Conservation (phyloP, 2,888 invertebrate genomes). For the Caenorhabditis sulstoni region DNA sequence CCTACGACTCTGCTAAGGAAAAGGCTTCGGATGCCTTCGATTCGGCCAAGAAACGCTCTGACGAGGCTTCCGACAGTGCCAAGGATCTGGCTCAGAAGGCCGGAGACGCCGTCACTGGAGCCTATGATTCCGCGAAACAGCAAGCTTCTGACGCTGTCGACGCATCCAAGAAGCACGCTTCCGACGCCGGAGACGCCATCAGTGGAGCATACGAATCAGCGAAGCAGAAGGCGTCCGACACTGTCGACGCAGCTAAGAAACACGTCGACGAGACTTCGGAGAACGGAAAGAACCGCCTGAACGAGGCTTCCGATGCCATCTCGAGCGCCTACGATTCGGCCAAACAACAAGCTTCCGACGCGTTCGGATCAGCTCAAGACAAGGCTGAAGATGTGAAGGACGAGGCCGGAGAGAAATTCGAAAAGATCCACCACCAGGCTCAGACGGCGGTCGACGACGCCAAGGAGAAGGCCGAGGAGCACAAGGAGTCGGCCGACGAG, state of each 20-base stretch:
- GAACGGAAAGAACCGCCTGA: not conserved
- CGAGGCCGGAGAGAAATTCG: constrained; percentile 46
- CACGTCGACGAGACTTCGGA: not conserved
- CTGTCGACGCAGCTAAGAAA: constrained; percentile 11
- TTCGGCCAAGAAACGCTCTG: constrained; percentile 12
- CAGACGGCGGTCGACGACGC: constrained; percentile 35
- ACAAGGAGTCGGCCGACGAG: not conserved
- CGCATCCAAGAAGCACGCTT: constrained; percentile 2
- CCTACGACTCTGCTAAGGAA: constrained; percentile 14
- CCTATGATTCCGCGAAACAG: constrained; percentile 39
- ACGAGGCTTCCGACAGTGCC: constrained; percentile 1
- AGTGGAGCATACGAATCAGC: constrained; percentile 5
- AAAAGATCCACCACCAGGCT: constrained; percentile 32
- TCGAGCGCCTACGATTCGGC: constrained; percentile 14
- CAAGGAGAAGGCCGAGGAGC: constrained; percentile 11
- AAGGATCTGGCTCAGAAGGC: too few species aligned
- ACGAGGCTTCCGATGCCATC: constrained; percentile 2
- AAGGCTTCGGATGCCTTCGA: constrained; percentile 21
- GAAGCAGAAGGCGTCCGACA: constrained; percentile 16
- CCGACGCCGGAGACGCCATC: not conserved
- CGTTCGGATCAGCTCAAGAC: constrained; percentile 26
- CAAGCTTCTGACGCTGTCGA: constrained; percentile 17
- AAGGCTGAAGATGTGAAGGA: constrained; percentile 46
- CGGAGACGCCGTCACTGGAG: constrained; percentile 13
- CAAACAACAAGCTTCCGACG: constrained; percentile 22